These are phyloP conservation scores for Leptopilina drosophilae DNA, from an alignment of 2,888 invertebrate genomes.

Conservation along the genomic window DNA sequence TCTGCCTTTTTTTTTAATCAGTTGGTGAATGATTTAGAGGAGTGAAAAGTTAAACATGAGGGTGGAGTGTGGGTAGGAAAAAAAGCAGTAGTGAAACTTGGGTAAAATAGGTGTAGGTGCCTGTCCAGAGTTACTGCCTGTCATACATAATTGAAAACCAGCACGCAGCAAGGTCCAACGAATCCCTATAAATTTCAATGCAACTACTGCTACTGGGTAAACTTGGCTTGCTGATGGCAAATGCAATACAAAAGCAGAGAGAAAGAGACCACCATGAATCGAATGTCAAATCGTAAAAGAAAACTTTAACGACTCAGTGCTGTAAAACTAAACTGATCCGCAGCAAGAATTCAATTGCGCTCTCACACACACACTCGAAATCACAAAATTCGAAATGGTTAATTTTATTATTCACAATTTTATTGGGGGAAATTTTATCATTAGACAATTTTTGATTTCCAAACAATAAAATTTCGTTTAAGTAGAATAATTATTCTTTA, in stretches of 20 bases:
- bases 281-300: constrained; percentile 32
- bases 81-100: constrained; percentile 38
- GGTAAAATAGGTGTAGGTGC: constrained; percentile 50
- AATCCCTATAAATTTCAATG: constrained; percentile 60
- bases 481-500: too few species aligned
- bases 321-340: background rate
- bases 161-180: constrained; percentile 58
- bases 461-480: too few species aligned
- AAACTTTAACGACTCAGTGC: constrained; percentile 14
- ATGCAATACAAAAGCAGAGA: constrained; percentile 35
- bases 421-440: too few species aligned
- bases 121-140: constrained; percentile 58
- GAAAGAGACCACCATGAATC: constrained; percentile 33
- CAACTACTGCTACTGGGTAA: constrained; percentile 45
- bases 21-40: background rate
- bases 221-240: constrained; percentile 52
- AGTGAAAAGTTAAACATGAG: constrained; percentile 5
- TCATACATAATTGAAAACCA: constrained; percentile 62
- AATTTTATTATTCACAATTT: too few species aligned
- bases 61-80: background rate
- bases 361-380: too few species aligned
- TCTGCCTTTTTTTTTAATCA: background rate
- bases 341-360: too few species aligned
- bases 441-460: too few species aligned
- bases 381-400: too few species aligned